Evolutionary conservation across 1,140 invertebrate genomes (phyloP), one percentile per base, ranked within the genome.

Genomic region (Hyposmocoma kahamanoa): DNA sequence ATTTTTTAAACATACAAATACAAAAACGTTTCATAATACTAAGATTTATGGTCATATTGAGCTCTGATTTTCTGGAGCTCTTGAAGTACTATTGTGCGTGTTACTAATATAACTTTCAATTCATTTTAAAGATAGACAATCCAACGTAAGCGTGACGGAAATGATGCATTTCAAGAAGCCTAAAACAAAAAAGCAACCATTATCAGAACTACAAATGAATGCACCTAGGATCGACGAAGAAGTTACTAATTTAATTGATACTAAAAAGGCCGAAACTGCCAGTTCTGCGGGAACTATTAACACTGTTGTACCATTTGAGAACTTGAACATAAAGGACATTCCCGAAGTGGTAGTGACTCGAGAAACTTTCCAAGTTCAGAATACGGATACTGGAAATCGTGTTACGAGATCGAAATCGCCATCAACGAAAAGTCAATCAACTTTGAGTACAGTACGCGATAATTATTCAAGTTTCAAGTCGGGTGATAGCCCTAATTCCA

Each of bases 401-500:
- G 36, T 48, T 9, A 54, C 44, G 0, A 63, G 65, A 30, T 80
- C 76, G n/a, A 75, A 76, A 24, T 78, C 80, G 0, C 69, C 78
- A 0, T 79, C 76, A 0, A 75, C 61, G 20, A 76, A 69, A 53
- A 82, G 70, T 48, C 72, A 66, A 3, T 77, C 78, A 0, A 82
- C 81, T 11, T 47, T 77, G 2, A 79, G 68, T 45, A 82, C 78
- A 5, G 71, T 84, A 0, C 66, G 81, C 34, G 81, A 84, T 44
- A 80, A 75, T 50, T 58, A 53, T 42, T 45, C 42, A 4, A 81
- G 75, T 53, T 76, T 75, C 36, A 78, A 73, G 54, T 71, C 75
- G 30, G 66, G 46, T n/a, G 61, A 71, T 22, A 84, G 78, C 45
- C 69, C 70, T 3, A 55, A 71, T 22, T 39, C 47, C 11, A 74